Conservation (phyloP, 2,113 vertebrate species). For the Mellivora capensis region DNA sequence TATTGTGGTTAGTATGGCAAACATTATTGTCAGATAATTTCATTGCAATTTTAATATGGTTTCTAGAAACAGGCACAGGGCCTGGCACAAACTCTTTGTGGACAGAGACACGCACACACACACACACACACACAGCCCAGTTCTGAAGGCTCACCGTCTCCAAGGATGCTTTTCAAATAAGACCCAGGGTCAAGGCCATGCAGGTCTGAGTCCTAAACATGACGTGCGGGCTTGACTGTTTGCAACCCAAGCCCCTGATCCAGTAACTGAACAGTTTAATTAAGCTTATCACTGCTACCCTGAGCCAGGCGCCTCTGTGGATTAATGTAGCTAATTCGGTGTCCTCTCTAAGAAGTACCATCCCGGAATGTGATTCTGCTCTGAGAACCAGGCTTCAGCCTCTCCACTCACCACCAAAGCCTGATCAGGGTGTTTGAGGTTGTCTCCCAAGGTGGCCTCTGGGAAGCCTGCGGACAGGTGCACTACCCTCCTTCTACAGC, state of each 20-base stretch:
- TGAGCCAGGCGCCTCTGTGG: conserved; percentile 68
- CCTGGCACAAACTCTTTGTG: background rate
- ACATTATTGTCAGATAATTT: background rate
- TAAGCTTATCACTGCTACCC: conserved; percentile 77
- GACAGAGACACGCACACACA: background rate
- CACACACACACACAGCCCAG: background rate
- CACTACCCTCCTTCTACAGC: background rate
- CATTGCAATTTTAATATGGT: background rate
- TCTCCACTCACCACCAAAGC: background rate
- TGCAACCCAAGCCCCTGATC: conserved; percentile 51
- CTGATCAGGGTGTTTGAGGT: background rate
- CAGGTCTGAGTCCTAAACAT: background rate
- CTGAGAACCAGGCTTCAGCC: background rate
- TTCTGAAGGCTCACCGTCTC: background rate
- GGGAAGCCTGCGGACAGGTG: background rate
- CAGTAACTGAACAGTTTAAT: conserved; percentile 80
- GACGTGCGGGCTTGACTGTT: conserved; percentile 19
- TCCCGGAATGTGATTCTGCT: conserved; percentile 58
- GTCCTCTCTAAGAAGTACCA: conserved; percentile 66
- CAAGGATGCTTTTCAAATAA: background rate
- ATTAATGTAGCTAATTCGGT: conserved; percentile 75
- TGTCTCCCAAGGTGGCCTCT: background rate
- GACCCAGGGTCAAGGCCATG: background rate
- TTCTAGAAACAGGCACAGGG: background rate
- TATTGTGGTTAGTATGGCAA: background rate